Evolutionary conservation across 2,797 vertebrate genomes (phyloP), one percentile per base, ranked within the genome.

Genomic region (Hypotaenidia philippensis): DNA sequence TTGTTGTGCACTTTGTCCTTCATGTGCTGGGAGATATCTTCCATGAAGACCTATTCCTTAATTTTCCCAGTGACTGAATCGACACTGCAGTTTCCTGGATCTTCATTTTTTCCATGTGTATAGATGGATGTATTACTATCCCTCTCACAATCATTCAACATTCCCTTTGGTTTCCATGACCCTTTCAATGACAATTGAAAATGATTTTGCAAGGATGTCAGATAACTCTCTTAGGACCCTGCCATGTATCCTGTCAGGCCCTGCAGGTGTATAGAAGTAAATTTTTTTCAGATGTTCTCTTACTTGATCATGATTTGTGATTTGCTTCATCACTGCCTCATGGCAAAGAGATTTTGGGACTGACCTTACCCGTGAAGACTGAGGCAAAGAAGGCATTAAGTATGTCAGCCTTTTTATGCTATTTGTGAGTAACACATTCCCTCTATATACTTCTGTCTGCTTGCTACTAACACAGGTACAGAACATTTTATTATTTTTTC

Each of bases 181-280:
- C 5, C 4, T 81, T 87, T 87, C 56, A 81, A 38, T 87, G 12
- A 47, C 31, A 38, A 65, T 4, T 84, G 31, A 60, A 19, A 80
- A 60, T 47, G 32, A 32, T 55, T 74, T 70, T 61, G 2, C 12
- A 78, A 53, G 31, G 25, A 45, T 40, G 19, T 31, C 38, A 53
- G 17, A 50, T 32, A 78, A 53, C 9, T 38, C 10, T 47, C 8
- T 70, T 19, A 45, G n/a, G 31, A 70, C 11, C 5, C 25, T 55
- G 38, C 17, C 1, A 34, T 13, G 0, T 19, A 66, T 36, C 13
- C 16, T 66, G 29, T 56, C 52, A 66, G 65, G 47, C 5, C 29
- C 21, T 0, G 0, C 20, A 71, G 22, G 9, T 70, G 19, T 44
- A 3, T 29, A 4, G 20, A 52, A 14, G 9, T 53, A 5, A 34